These are phyloP conservation scores for Aphodius sticticus DNA, from an alignment of 2,888 invertebrate genomes.

Conservation along the genomic window DNA sequence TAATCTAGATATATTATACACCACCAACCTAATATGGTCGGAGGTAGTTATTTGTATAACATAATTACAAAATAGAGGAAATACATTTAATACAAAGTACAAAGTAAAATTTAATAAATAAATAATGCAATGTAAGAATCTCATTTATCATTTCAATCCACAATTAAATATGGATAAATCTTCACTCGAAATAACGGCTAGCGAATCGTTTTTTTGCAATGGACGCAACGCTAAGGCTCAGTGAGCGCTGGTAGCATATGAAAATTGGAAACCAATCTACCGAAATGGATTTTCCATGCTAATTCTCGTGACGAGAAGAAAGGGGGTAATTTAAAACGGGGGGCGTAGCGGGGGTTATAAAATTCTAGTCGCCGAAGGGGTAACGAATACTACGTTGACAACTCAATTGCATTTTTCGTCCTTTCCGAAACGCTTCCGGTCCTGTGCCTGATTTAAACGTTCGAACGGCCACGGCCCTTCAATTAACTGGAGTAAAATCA, in stretches of 20 bases:
- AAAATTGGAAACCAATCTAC: slow-evolving; percentile 31
- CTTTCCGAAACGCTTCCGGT: background rate
- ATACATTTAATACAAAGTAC: no score
- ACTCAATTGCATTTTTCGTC: slow-evolving; percentile 4
- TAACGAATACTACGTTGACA: background rate
- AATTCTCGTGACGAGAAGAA: slow-evolving; percentile 19
- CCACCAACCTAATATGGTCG: no score
- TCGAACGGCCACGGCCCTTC: background rate
- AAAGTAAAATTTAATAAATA: no score
- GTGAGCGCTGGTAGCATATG: slow-evolving; percentile 26
- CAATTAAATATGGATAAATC: background rate
- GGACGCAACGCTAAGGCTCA: background rate
- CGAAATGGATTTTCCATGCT: slow-evolving; percentile 34
- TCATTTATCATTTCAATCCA: no score
- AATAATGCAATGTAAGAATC: no score
- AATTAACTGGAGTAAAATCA: slow-evolving; percentile 4
- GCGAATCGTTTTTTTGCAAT: background rate
- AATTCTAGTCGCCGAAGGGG: background rate
- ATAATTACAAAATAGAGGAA: no score
- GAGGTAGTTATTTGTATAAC: no score
- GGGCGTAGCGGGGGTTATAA: background rate
- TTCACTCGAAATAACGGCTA: background rate
- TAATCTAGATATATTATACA: no score
- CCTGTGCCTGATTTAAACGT: background rate
- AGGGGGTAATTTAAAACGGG: background rate